A percentile compares a stretch with the other conserved stretches of the same genome.
Conservation (phyloP, 2,113 vertebrate genomes). For the Entelurus aequoreus region DNA sequence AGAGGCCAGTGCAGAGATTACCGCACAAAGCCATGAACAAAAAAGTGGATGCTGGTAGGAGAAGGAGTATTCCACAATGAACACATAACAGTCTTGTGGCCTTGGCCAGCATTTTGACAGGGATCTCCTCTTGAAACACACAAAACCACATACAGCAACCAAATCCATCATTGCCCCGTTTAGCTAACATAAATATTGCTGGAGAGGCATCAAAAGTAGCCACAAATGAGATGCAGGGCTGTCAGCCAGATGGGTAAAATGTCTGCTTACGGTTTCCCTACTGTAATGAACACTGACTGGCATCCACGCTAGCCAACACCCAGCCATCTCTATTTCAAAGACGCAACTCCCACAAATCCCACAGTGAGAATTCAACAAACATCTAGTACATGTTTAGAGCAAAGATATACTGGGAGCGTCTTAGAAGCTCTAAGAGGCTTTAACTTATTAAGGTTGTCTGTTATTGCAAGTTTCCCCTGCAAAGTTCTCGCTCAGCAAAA, state of each 20-base stretch:
- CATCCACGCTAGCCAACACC: slow-evolving; percentile 58
- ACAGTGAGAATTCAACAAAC: slow-evolving; percentile 51
- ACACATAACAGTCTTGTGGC: slow-evolving; percentile 24
- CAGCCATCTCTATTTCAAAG: slow-evolving; percentile 62
- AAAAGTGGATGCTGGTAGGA: slow-evolving; percentile 3
- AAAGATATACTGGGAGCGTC: slow-evolving; percentile 7
- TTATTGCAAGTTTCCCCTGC: slow-evolving; percentile 26
- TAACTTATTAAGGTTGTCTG: slow-evolving; percentile 27
- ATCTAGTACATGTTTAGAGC: slow-evolving; percentile 36
- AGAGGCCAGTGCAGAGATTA: slow-evolving; percentile 18
- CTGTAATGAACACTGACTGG: slow-evolving; percentile 49
- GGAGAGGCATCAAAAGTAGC: slow-evolving; percentile 52
- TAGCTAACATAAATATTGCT: slow-evolving; percentile 53
- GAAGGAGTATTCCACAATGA: slow-evolving; percentile 14
- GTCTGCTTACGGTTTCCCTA: slow-evolving; percentile 46
- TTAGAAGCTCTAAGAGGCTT: slow-evolving; percentile 27
- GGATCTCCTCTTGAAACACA: slow-evolving; percentile 50
- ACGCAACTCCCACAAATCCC: slow-evolving; percentile 44
- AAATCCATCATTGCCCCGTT: slow-evolving; percentile 48
- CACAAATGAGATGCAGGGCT: slow-evolving; percentile 57
- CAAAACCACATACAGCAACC: slow-evolving; percentile 44
- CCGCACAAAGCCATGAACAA: slow-evolving; percentile 9
- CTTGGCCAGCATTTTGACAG: slow-evolving; percentile 44
- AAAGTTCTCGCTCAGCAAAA: slow-evolving; percentile 34
- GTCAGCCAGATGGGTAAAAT: slow-evolving; percentile 48